These are phyloP conservation scores for Chalcosyrphus nemorum DNA, from an alignment of 2,888 invertebrate species.

Conservation along the genomic window DNA sequence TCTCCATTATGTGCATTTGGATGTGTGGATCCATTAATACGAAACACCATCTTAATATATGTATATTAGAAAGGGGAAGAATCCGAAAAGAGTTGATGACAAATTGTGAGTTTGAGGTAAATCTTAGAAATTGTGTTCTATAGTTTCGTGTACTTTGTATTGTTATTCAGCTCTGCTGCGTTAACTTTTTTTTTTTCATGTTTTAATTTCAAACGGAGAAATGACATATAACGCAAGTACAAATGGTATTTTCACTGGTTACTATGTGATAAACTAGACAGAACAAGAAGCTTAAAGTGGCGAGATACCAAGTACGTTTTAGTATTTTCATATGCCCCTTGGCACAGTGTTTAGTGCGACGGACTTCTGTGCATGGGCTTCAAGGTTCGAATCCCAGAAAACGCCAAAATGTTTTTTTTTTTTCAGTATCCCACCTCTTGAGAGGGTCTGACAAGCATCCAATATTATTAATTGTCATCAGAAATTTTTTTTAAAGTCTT, in stretches of 20 bases:
- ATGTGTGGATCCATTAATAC: slow-evolving; percentile 52
- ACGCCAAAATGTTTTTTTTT: too few relatives aligned
- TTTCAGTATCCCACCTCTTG: too few relatives aligned
- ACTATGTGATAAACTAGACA: background rate
- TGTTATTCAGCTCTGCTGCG: slow-evolving; percentile 40
- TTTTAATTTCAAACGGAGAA: slow-evolving; percentile 6
- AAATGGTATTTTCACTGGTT: slow-evolving; percentile 39
- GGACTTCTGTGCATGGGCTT: too few relatives aligned
- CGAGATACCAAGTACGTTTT: slow-evolving; percentile 34
- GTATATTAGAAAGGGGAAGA: slow-evolving; percentile 31
- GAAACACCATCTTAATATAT: slow-evolving; percentile 43
- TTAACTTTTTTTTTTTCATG: background rate
- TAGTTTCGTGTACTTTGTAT: slow-evolving; percentile 33
- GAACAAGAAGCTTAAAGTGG: slow-evolving; percentile 10
- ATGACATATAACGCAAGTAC: slow-evolving; percentile 13
- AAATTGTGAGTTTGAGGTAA: slow-evolving; percentile 53
- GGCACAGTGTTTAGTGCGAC: too few relatives aligned
- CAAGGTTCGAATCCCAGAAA: too few relatives aligned
- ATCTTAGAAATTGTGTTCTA: slow-evolving; percentile 42
- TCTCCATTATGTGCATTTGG: slow-evolving; percentile 55
- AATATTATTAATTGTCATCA: too few relatives aligned
- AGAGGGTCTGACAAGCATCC: too few relatives aligned
- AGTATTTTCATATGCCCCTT: too few relatives aligned
- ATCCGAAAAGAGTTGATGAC: slow-evolving; percentile 55
- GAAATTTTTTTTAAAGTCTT: too few relatives aligned